These are phyloP conservation scores for Diachasmimorpha longicaudata DNA, from an alignment of 1,140 invertebrate species.

Conservation along the genomic window DNA sequence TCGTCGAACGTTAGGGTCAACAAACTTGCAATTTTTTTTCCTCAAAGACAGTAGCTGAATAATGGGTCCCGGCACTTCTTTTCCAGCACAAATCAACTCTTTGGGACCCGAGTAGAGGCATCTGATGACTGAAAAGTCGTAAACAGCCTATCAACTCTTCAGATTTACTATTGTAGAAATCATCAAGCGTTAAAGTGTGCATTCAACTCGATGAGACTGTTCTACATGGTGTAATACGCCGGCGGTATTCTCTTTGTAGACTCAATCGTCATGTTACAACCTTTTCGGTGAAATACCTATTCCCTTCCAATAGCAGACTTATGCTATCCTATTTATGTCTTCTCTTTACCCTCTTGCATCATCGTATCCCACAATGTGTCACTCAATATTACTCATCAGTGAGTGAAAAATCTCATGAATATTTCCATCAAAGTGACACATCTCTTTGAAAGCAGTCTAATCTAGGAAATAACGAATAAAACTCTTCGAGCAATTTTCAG, in stretches of 20 bases:
- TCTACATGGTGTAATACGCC: neutral
- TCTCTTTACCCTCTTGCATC: neutral
- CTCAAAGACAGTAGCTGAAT: neutral
- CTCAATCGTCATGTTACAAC: neutral
- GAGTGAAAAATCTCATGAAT: neutral
- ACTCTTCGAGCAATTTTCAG: neutral
- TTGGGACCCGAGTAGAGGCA: neutral
- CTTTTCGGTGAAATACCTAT: neutral
- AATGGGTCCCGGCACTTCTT: neutral
- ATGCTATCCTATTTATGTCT: neutral
- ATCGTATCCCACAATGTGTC: neutral
- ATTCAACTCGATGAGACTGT: neutral
- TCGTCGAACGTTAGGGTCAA: neutral
- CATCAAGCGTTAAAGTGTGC: neutral
- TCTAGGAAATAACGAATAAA: neutral
- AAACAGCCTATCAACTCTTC: neutral
- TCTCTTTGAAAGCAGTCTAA: neutral
- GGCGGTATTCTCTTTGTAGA: neutral
- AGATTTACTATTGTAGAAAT: conserved; percentile 7
- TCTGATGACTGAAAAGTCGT: neutral
- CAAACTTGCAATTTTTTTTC: neutral
- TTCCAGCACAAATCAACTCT: neutral
- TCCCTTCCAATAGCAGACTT: neutral
- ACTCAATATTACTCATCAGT: neutral
- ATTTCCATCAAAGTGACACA: neutral